Base-by-base conservation (phyloP, 1,140 invertebrate genomes). In the Drosophila pallidifrons region DNA sequence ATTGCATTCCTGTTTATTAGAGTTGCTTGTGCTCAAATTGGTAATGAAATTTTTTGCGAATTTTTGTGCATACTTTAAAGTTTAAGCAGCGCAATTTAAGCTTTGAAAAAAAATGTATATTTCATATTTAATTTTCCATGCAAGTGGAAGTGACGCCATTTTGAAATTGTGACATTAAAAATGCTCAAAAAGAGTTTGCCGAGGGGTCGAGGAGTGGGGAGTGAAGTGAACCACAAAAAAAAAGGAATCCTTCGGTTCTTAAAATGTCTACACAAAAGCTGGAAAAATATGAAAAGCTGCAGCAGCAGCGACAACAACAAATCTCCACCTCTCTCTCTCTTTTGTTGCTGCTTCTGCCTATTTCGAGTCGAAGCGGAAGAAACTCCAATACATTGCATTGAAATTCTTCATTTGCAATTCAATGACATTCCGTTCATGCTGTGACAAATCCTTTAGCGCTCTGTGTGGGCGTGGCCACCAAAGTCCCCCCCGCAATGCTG, bases 1-100 rank as follows among this genome's bases (percentile, higher is more conserved):
- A 91, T 91, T 91, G 74, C 87, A 91, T 91, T 91, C 82, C 89
- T 65, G 81, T 86, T 91, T 78, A 82, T 91, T 91, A 89, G 77
- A 52, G 74, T 64, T 71, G 60, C 81, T 91, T 91, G 65, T 72
- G 51, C 25, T 30, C 54, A 67, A 71, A 67, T 30, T 52, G 52
- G 77, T 71, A 81, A 83, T 81, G 69, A 73, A 51, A 69, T 85
- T 83, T 83, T 4, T 65, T 72, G 49, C 10, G 7, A 30, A 43
- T 38, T 13, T 63, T 49, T 13, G 41, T 13, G 41, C 41, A 41
- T 7, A 10, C 41, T 13, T 35, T 11, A 5, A 58, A 49, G 20
- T 58, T 60, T 32, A 69, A 52, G 55, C 20, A 30, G 16, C 16
- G 4, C 11, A 43, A 43, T 43, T 43, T 43, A 43, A 43, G 41